Conservation (phyloP, 2,888 invertebrate genomes). For the Heliconius sara region DNA sequence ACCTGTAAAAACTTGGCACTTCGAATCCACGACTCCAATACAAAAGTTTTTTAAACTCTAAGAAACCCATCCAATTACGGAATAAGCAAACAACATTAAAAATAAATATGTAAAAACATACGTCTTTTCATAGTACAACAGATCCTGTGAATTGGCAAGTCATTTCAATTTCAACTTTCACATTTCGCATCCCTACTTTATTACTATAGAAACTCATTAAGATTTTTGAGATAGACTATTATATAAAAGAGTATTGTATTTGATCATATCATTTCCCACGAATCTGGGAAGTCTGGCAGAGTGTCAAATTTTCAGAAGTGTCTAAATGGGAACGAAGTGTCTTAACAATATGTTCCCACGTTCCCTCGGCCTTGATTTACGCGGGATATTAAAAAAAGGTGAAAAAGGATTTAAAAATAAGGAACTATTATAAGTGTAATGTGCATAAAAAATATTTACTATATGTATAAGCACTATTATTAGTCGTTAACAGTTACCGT, state of each 20-base stretch:
- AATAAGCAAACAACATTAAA: background rate
- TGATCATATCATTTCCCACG: too few species aligned
- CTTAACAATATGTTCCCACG: too few species aligned
- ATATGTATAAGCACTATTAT: too few species aligned
- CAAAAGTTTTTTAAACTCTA: background rate
- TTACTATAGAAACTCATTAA: conserved; percentile 63
- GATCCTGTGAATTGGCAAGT: conserved; percentile 51
- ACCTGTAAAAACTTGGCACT: background rate
- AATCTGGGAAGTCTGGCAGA: too few species aligned
- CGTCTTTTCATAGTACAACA: conserved; percentile 37
- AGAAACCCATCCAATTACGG: background rate
- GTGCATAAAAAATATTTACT: too few species aligned
- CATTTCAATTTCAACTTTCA: conserved; percentile 63
- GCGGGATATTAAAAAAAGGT: too few species aligned
- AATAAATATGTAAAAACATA: conserved; percentile 13
- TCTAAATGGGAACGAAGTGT: too few species aligned
- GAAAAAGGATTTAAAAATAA: too few species aligned
- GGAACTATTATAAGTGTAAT: too few species aligned
- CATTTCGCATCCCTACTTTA: conserved; percentile 63
- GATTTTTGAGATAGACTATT: background rate
- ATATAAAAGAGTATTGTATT: background rate
- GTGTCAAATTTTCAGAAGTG: too few species aligned
- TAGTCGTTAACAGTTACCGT: too few species aligned
- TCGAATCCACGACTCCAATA: background rate
- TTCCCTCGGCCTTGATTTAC: too few species aligned